Base-by-base conservation (phyloP, 1,140 invertebrate genomes). In the Drosophila littoralis region DNA sequence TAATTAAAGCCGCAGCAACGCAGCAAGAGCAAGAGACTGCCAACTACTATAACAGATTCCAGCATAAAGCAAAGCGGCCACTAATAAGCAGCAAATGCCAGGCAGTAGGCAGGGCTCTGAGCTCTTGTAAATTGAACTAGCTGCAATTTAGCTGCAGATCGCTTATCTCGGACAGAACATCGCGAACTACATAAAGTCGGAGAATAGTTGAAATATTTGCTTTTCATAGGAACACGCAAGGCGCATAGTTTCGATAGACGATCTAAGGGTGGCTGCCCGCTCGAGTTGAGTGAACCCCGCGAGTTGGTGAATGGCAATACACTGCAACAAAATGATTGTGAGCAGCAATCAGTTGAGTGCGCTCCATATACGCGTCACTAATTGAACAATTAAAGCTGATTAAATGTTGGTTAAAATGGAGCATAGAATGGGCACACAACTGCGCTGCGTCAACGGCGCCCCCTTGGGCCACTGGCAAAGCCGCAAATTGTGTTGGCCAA, bases 351-450 rank as follows among this genome's bases (percentile, higher is more conserved):
- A 50, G 43, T 15, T 13, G 17, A 54, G 13, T 76, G 50, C 22
- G 73, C 42, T 72, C 61, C 35, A 75, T 75, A 71, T 65, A 52
- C 15, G 32, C 48, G 36, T 28, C 65, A 72, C 70, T 83, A 77
- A 89, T 89, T 88, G 77, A 83, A 83, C 74, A 83, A 88, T 89
- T 88, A 80, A 75, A 66, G 46, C 55, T 61, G 57, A 51, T 79
- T 76, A 76, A 72, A 63, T 72, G 67, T 48, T 54, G 22, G 32
- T 15, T 8, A 61, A 79, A 79, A 74, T 79, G 55, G 78, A 59
- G 42, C 66, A 81, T 72, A 69, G 46, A 82, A 81, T 65, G 50
- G 51, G 72, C 67, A 69, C 83, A 86, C 32, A 17, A 10, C 32
- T 22, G 22, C 22, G 0, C 17, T 6, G 43, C 43, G 2, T 15